Evolutionary conservation across 1,140 invertebrate genomes (phyloP).

Genomic region (Amyelois transitella): DNA sequence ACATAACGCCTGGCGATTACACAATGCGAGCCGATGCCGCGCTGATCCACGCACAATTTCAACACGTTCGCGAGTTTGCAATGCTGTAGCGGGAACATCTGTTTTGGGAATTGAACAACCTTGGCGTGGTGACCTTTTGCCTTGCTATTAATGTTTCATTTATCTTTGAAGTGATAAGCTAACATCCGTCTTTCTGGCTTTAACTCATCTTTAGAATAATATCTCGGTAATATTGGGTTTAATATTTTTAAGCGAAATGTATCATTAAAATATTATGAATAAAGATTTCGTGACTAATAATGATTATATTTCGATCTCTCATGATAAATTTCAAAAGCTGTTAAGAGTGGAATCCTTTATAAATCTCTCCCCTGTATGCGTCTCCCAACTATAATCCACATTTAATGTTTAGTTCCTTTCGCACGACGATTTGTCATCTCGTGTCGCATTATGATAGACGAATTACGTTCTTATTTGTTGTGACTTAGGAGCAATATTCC

Average conservation of each 20-base stretch:
- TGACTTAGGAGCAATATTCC: too few relatives aligned
- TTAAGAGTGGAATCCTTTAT: too few relatives aligned
- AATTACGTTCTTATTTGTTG: neutral
- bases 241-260: too few relatives aligned
- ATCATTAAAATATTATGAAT: too few relatives aligned
- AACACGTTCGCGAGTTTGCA: conserved; percentile 12
- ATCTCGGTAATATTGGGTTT: neutral
- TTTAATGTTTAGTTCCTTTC: neutral
- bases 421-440: neutral
- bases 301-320: too few relatives aligned
- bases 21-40: conserved; percentile 31
- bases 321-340: too few relatives aligned
- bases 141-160: neutral
- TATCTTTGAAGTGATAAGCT: neutral
- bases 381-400: neutral
- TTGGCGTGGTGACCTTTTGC: neutral
- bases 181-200: neutral
- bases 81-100: neutral
- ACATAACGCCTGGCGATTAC: conserved; percentile 40
- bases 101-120: neutral
- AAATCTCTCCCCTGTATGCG: neutral
- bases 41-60: conserved; percentile 24
- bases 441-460: neutral
- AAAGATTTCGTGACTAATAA: too few relatives aligned
- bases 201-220: neutral